A percentile compares a stretch with the other conserved stretches of the same genome.
phyloP scores from a whole-genome alignment of 2,888 invertebrate genomes.

The Ommatoiulus sabulosus region DNA sequence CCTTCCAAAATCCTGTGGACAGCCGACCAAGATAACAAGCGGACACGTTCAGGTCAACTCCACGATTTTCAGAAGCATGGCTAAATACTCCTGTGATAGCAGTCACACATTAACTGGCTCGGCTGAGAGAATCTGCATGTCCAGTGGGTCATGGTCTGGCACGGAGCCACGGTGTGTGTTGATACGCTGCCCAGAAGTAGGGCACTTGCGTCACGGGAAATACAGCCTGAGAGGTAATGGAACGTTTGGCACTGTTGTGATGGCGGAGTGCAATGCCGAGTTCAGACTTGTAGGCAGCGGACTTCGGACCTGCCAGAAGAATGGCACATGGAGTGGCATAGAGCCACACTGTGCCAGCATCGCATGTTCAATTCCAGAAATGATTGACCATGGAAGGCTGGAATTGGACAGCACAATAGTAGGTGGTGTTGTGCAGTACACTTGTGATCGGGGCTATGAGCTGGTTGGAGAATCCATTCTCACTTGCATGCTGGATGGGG shows the following conservation, averaged over 20 bases:
- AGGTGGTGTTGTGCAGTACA: slow-evolving; percentile 59
- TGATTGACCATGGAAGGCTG: neutral
- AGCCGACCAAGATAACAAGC: slow-evolving; percentile 49
- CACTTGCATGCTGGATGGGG: slow-evolving; percentile 58
- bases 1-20: slow-evolving; percentile 63
- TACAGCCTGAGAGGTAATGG: slow-evolving; percentile 31
- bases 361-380: slow-evolving; percentile 49
- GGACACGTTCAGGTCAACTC: slow-evolving; percentile 62
- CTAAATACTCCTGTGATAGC: slow-evolving; percentile 61
- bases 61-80: slow-evolving; percentile 56
- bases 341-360: slow-evolving; percentile 51
- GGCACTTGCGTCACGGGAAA: neutral
- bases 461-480: slow-evolving; percentile 58
- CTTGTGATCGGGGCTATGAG: slow-evolving; percentile 58
- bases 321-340: slow-evolving; percentile 57
- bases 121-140: slow-evolving; percentile 63
- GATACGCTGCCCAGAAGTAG: slow-evolving; percentile 58
- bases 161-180: slow-evolving; percentile 61
- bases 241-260: slow-evolving; percentile 31
- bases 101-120: slow-evolving; percentile 65
- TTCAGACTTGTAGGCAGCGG: slow-evolving; percentile 46
- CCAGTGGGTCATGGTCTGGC: slow-evolving; percentile 63
- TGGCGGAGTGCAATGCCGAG: slow-evolving; percentile 52
- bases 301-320: slow-evolving; percentile 46
- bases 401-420: slow-evolving; percentile 50